These are phyloP conservation scores for Diacarnus erythraeanus DNA, from an alignment of 37 sponge, comb jelly and placozoan genomes.

Conservation along the genomic window DNA sequence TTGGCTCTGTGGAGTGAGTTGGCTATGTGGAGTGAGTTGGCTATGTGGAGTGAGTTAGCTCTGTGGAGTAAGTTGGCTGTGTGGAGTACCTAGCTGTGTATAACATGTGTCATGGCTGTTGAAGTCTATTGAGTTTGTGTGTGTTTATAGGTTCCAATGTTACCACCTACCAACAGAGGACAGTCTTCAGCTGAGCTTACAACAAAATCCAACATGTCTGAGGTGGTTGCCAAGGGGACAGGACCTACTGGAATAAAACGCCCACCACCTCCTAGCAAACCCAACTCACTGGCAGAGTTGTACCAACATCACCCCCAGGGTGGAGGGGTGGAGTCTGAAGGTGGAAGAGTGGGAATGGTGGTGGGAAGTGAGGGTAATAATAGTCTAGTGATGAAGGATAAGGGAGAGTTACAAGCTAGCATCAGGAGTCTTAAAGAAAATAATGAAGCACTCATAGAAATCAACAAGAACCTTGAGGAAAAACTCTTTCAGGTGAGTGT, in stretches of 20 bases:
- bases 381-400: constrained; percentile 4
- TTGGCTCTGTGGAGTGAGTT: too few species aligned
- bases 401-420: constrained; percentile 32
- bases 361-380: not conserved
- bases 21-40: too few species aligned
- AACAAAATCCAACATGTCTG: not conserved
- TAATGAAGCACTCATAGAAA: constrained; percentile 27
- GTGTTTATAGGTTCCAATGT: not conserved
- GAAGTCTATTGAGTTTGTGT: not conserved
- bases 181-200: not conserved
- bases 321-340: not conserved
- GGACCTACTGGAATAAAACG: not conserved
- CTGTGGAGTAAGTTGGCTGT: too few species aligned
- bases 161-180: constrained; percentile 3
- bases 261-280: not conserved
- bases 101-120: not conserved
- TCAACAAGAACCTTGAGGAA: constrained; percentile 51
- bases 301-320: not conserved
- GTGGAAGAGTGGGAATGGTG: not conserved
- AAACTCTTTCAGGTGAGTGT: constrained; percentile 48
- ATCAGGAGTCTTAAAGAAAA: constrained; percentile 55
- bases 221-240: not conserved
- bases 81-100: too few species aligned
- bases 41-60: too few species aligned
- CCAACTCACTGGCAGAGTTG: not conserved